phyloP scores from a whole-genome alignment of 2,797 vertebrate genomes.

The Spinus pinus region DNA sequence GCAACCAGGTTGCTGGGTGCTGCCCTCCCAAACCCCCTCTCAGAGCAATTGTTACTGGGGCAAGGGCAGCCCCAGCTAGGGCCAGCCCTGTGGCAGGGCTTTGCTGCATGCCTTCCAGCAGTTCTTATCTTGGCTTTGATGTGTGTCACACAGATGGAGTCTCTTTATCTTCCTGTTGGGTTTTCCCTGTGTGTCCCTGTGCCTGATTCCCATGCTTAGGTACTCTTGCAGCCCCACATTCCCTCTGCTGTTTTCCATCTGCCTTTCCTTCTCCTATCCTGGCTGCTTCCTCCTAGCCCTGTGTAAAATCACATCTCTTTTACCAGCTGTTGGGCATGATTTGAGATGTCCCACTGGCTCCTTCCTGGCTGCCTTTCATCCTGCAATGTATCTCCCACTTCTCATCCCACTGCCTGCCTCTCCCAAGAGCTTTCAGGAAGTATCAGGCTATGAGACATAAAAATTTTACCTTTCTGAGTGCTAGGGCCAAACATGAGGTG shows the following conservation, averaged over 20 bases:
- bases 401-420: not conserved
- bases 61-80: not conserved
- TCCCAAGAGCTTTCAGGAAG: not conserved
- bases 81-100: not conserved
- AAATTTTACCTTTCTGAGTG: not conserved
- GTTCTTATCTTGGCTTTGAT: not conserved
- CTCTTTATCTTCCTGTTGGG: not conserved
- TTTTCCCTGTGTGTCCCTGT: not conserved
- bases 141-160: not conserved
- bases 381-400: not conserved
- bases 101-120: not conserved
- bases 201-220: rapidly evolving
- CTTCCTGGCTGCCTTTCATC: not conserved
- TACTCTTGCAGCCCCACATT: rapidly evolving
- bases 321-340: not conserved
- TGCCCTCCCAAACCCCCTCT: not conserved
- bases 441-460: not conserved
- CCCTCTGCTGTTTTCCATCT: not conserved
- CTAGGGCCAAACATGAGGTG: not conserved
- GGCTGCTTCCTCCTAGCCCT: not conserved
- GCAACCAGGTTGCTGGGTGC: not conserved
- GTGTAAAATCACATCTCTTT: not conserved
- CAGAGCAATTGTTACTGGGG: rapidly evolving
- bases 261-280: not conserved
- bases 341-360: not conserved